Evolutionary conservation across 2,797 vertebrate species (phyloP), one percentile per base, ranked within the genome.

Genomic region (Uromys caudimaculatus): DNA sequence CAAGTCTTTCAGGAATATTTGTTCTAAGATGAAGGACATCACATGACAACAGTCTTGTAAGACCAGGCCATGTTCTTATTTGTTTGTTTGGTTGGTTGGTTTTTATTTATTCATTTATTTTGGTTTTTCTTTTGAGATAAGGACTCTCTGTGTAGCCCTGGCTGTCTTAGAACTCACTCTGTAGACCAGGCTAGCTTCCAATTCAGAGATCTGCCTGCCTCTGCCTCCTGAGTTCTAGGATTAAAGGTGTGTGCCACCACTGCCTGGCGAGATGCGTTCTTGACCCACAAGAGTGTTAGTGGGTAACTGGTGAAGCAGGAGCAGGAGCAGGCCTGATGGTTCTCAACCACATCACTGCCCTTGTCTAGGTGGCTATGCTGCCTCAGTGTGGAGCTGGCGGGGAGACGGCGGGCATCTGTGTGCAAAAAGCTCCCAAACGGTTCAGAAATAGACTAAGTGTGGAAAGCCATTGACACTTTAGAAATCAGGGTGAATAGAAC

Each of bases 241-340:
- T 29, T 47, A 29, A 76, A 29, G 23, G 71, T 1, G 0, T 27
- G 73, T 10, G 10, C 21, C 23, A 75, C 23, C 38, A 44, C 64
- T 12, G 2, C 19, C 73, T 13, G 6, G 60, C 62, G 2, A 2
- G 62, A 0, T 27, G 24, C 75, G 14, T 3, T 24, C 38, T 50
- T 54, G 62, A 4, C 10, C 29, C 6, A 2, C 0, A 0, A 1
- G 38, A 69, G 90, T 0, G 0, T 24, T n/a, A 0, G 7, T 0
- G 0, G 71, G 71, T 4, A 0, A 2, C 8, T 27, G 5, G 2
- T 4, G 89, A 58, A n/a, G 3, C 1, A 7, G 9, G 14, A 2
- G 9, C 4, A 1, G 24, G 29, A 1, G 9, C 5, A 1, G 24
- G 73, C 44, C 47, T 24, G 54, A 21, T n/a, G 52, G 19, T 17